These are phyloP conservation scores for Scaptomyza pallida DNA, from an alignment of 1,140 invertebrate species.

Conservation along the genomic window DNA sequence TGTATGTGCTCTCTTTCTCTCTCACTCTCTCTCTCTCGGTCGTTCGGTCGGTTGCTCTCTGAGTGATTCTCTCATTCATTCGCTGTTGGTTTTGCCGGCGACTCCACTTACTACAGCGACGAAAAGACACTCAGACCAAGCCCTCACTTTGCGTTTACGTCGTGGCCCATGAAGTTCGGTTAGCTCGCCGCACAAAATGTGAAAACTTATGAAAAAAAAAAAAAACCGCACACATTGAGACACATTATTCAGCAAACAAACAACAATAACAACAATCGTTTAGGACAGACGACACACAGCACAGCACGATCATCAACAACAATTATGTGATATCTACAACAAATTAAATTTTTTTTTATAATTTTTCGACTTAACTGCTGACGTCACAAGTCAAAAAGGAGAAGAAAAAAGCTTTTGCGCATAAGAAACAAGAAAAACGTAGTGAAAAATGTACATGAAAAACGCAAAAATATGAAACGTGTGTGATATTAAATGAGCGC, in stretches of 20 bases:
- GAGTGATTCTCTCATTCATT: conserved; percentile 36
- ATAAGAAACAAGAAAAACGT: conserved; percentile 42
- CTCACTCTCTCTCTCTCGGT: conserved; percentile 7
- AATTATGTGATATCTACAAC: conserved; percentile 79
- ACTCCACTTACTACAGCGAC: conserved; percentile 48
- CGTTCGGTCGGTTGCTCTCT: conserved; percentile 9
- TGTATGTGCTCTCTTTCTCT: conserved; percentile 10
- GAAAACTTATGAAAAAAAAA: conserved; percentile 49
- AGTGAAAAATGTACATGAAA: conserved; percentile 44
- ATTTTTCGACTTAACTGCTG: conserved; percentile 54
- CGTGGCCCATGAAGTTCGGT: conserved; percentile 71
- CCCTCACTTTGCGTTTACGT: conserved; percentile 65
- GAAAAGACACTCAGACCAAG: conserved; percentile 34
- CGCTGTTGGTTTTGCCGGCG: conserved; percentile 48
- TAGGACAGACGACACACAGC: conserved; percentile 15
- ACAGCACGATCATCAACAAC: conserved; percentile 54
- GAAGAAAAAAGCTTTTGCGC: conserved; percentile 21
- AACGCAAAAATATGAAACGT: conserved; percentile 74
- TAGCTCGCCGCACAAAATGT: conserved; percentile 62
- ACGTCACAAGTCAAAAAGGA: conserved; percentile 59
- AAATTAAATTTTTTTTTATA: conserved; percentile 37
- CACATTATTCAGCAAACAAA: conserved; percentile 52
- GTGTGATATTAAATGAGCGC: conserved; percentile 76
- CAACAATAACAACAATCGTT: conserved; percentile 45
- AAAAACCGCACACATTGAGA: conserved; percentile 38